Conservation (phyloP, 2,888 invertebrate genomes). For the Platycheirus albimanus region DNA sequence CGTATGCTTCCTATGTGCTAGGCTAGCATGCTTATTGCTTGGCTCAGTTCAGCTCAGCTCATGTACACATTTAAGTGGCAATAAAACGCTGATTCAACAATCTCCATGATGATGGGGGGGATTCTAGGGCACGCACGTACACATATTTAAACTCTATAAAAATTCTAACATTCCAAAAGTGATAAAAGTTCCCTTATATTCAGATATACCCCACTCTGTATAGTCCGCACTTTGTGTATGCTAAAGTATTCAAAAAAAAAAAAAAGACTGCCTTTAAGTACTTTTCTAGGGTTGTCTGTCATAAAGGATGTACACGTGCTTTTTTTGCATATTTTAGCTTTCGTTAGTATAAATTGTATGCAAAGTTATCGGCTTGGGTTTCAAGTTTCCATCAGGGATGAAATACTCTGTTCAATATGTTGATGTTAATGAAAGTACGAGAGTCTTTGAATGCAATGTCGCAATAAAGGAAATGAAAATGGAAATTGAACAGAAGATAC, state of each 20-base stretch:
- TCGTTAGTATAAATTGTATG: constrained; percentile 16
- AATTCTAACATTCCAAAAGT: constrained; percentile 36
- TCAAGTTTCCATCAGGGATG: too few relatives aligned
- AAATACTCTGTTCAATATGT: constrained; percentile 8
- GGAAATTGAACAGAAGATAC: constrained; percentile 13
- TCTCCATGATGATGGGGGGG: constrained; percentile 10
- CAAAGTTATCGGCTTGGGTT: constrained; percentile 24
- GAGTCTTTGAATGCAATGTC: constrained; percentile 8
- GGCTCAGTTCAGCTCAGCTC: constrained; percentile 1
- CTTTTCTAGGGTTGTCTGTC: constrained; percentile 25
- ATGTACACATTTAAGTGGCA: constrained; percentile 18
- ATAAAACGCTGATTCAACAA: constrained; percentile 34
- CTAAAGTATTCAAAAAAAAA: not conserved
- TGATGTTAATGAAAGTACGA: constrained; percentile 4
- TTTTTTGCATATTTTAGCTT: constrained; percentile 11
- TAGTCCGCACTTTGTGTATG: too few relatives aligned
- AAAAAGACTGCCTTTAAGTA: constrained; percentile 15
- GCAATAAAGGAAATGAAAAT: constrained; percentile 17
- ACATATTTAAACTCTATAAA: constrained; percentile 39
- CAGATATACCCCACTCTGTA: too few relatives aligned
- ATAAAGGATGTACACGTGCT: constrained; percentile 38
- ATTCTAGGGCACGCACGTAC: constrained; percentile 49
- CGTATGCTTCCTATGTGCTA: not conserved
- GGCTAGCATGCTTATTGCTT: too few relatives aligned
- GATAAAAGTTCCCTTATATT: constrained; percentile 27